Evolutionary conservation across 2,888 invertebrate genomes (phyloP), one percentile per base, ranked within the genome.

Genomic region (Cacoxenus indagator): DNA sequence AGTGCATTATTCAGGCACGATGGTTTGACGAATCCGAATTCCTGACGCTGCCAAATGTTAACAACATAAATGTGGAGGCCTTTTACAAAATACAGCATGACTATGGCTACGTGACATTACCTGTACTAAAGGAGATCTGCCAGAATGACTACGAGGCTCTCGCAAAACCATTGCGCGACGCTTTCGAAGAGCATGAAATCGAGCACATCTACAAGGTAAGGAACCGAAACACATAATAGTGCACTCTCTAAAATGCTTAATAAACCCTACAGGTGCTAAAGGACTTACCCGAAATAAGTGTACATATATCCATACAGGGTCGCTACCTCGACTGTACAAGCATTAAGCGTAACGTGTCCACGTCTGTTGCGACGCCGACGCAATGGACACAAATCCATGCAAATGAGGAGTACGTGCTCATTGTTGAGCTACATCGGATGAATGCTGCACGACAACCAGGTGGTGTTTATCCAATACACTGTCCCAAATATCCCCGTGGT

Each of bases 1-100:
- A 99, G 89, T 94, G 95, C 91, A 90, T 97, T 14, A 91, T 98
- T 4, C 98, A 98, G 90, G 98, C 95, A 0, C 90, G 95, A 54
- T 97, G 97, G 96, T 90, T 93, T n/a, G 89, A 91, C 48, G 93
- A 94, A 78, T 91, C 92, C 0, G 92, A 93, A 9, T 89, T 97
- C 0, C 89, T 94, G 0, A 93, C 92, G 0, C 89, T 98, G 14
- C 97, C 97, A 0, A 90, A 93, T 79, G 88, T 96, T 0, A 93
- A 92, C 65, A 89, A 91, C 0, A 90, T 91, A 45, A 92, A 92
- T 79, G 85, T 93, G 0, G 89, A 91, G 72, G 85, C 91, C 66
- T 92, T 95, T 81, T 82, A 90, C 0, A 87, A 89, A 17, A 78
- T 82, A 45, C 75, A 90, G 0, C 77, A 81, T 37, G 77, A 76